Base-by-base conservation (phyloP, 2,113 vertebrate genomes). In the Xenotilapia longispinis region DNA sequence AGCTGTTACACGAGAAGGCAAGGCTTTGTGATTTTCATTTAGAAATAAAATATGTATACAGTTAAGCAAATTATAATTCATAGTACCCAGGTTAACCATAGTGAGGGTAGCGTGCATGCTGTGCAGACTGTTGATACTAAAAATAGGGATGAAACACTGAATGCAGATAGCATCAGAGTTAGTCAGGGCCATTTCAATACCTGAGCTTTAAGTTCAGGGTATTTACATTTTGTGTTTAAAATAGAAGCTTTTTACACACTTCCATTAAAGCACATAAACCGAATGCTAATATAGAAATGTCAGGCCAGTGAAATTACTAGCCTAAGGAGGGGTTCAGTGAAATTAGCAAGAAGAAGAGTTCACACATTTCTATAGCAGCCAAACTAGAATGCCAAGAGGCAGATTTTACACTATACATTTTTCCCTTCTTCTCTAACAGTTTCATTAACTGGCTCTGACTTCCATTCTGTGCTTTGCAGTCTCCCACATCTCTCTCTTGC, bases 391-490 rank as follows among this genome's bases (percentile, higher is more conserved):
- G 33, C 45, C 83, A 68, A 42, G 6, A 38, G 23, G 23, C 36
- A 57, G 54, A 40, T 70, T 85, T 51, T 87, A 36, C 75, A 80
- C 54, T 15, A 19, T 6, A 19, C 73, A 60, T 28, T 83, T 23
- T 28, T 28, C n/a, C 51, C 19, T 84, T 31, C 51, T 68, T 49
- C 45, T 80, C 19, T 80, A 53, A 91, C 80, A 57, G 65, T 91
- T 83, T 84, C 75, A 92, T 91, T 86, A 89, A 88, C 26, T 19
- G 58, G n/a, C 6, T 57, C 80, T 54, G 31, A 58, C 49, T 68
- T 42, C 54, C 10, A 21, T 81, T 58, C 80, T 49, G 51, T 81
- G 53, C 79, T 82, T 38, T 57, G 80, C 60, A 45, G 54, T 84
- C 82, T 88, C 82, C 84, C 70, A 55, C 82, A 84, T 84, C 21